phyloP scores from a whole-genome alignment of 2,113 vertebrate genomes.

The Macrotus californicus region DNA sequence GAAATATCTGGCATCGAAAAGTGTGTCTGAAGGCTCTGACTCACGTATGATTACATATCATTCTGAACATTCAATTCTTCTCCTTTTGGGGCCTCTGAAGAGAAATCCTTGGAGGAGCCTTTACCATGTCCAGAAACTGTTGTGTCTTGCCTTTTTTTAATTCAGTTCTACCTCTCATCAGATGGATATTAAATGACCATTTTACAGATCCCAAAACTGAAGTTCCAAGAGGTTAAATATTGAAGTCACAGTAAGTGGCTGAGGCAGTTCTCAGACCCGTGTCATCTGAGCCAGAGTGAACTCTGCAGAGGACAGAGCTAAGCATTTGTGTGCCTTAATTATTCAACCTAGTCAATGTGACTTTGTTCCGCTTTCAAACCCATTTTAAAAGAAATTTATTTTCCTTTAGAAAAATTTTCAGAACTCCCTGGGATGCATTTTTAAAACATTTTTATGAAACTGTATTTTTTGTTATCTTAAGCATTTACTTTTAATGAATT shows the following conservation, averaged over 20 bases:
- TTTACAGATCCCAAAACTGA: not conserved
- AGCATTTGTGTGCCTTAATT: not conserved
- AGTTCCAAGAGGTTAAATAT: not conserved
- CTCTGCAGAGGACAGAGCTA: not conserved
- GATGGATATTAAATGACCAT: not conserved
- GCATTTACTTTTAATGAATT: conserved; percentile 25
- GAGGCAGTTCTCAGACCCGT: not conserved
- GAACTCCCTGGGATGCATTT: not conserved
- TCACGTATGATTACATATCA: not conserved
- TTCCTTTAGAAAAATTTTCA: not conserved
- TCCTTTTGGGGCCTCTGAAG: not conserved
- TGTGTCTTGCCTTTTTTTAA: not conserved
- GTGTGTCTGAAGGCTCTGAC: not conserved
- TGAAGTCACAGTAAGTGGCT: not conserved
- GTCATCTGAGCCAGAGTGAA: not conserved
- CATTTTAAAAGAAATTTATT: not conserved
- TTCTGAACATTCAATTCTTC: not conserved
- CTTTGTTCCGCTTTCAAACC: not conserved
- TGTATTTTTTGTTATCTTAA: conserved; percentile 21
- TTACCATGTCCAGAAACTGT: not conserved
- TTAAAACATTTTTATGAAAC: not conserved
- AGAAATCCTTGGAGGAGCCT: not conserved
- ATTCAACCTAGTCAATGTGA: not conserved
- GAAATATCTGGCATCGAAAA: not conserved
- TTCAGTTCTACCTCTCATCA: not conserved